Conservation (phyloP, 2,888 invertebrate species). For the Silvanus unidentatus region DNA sequence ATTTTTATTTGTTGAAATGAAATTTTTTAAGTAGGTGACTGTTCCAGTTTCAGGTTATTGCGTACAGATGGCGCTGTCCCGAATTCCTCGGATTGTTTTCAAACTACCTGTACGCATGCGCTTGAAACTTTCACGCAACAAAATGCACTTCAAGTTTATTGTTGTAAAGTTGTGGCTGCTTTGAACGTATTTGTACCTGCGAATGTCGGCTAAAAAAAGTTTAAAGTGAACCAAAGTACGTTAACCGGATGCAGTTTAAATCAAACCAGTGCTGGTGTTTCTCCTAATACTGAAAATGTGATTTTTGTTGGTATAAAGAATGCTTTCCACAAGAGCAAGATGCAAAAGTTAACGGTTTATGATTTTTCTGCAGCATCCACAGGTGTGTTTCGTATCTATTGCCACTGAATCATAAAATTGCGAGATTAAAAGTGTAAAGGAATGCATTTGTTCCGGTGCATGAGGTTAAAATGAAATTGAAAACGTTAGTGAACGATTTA, state of each 20-base stretch:
- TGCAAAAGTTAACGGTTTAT: slow-evolving; percentile 2
- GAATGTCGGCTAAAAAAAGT: background rate
- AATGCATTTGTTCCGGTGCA: background rate
- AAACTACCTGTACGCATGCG: background rate
- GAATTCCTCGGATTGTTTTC: no score
- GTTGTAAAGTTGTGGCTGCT: background rate
- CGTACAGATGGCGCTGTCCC: no score
- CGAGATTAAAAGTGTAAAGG: no score
- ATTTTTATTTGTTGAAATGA: no score
- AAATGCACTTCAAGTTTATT: slow-evolving; percentile 1
- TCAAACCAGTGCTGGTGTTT: no score
- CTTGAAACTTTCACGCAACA: slow-evolving; percentile 1
- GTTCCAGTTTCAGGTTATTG: no score
- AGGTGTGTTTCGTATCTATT: background rate
- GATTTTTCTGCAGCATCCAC: slow-evolving; percentile 1
- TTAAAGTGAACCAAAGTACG: background rate
- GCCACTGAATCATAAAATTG: background rate
- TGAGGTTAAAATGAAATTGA: background rate
- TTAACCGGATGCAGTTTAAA: no score
- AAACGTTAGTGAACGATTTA: background rate
- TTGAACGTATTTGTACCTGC: background rate
- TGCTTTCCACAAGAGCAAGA: background rate
- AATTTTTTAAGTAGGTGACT: no score
- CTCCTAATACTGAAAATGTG: no score
- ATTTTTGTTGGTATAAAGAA: no score